These are phyloP conservation scores for Zaprionus capensis DNA, from an alignment of 1,140 invertebrate species.

Conservation along the genomic window DNA sequence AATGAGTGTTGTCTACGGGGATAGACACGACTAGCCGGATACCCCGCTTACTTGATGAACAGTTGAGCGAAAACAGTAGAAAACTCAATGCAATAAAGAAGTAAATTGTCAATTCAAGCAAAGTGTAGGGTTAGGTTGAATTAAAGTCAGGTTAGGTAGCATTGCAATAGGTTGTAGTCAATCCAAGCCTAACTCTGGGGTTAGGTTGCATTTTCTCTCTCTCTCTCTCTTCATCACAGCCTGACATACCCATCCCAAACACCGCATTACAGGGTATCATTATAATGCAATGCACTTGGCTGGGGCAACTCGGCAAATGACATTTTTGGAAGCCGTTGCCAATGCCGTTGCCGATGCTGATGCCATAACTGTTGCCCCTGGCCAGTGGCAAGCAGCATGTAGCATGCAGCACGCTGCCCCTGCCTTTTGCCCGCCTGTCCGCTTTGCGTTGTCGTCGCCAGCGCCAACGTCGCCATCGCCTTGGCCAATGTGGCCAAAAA, in stretches of 20 bases:
- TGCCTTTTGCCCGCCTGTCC: not conserved
- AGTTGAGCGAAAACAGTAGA: not conserved
- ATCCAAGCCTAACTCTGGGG: too few species aligned
- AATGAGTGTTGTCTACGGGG: slow-evolving; percentile 7
- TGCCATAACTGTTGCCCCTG: slow-evolving; percentile 46
- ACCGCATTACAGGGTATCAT: slow-evolving; percentile 13
- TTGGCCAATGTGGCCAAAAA: slow-evolving; percentile 73
- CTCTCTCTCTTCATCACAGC: slow-evolving; percentile 6
- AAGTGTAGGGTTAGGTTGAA: not conserved
- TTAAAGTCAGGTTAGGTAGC: not conserved
- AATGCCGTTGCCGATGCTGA: slow-evolving; percentile 9
- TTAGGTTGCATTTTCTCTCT: not conserved
- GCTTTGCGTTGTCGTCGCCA: slow-evolving; percentile 36
- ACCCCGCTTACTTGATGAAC: not conserved
- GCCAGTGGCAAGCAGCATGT: slow-evolving; percentile 19
- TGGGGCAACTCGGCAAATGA: slow-evolving; percentile 40
- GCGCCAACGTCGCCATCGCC: slow-evolving; percentile 45
- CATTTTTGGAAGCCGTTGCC: slow-evolving; percentile 40
- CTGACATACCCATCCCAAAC: not conserved
- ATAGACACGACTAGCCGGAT: not conserved
- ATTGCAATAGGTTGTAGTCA: too few species aligned
- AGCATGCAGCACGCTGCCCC: slow-evolving; percentile 8
- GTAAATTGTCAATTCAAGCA: too few species aligned
- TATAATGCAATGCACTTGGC: slow-evolving; percentile 31
- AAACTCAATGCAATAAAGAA: not conserved